Conservation (phyloP, 2,113 vertebrate species). For the Falco punctatus region DNA sequence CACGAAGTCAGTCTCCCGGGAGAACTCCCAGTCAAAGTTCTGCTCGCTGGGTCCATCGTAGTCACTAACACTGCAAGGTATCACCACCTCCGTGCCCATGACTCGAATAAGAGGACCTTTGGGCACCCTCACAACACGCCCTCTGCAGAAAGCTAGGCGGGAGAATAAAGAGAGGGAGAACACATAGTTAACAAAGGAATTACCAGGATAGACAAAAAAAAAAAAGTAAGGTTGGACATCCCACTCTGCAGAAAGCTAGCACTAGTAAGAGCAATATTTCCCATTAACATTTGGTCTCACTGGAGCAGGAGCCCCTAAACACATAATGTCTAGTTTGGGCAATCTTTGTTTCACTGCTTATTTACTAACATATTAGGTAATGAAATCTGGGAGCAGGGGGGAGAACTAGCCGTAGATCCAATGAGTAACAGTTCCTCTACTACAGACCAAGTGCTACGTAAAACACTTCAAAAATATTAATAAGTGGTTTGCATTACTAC, state of each 20-base stretch:
- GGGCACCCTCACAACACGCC: constrained; percentile 88
- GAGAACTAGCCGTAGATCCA: background rate
- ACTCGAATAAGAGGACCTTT: constrained; percentile 85
- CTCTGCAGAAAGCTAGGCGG: constrained; percentile 73
- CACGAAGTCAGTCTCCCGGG: constrained; percentile 38
- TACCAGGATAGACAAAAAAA: background rate
- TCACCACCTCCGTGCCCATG: constrained; percentile 82
- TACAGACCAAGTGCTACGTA: background rate
- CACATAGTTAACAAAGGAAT: background rate
- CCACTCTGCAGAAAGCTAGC: background rate
- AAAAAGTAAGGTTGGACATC: background rate
- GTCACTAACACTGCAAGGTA: constrained; percentile 87
- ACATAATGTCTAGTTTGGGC: background rate
- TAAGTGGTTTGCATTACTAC: background rate
- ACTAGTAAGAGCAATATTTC: background rate
- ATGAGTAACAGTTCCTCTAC: background rate
- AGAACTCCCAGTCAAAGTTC: constrained; percentile 92
- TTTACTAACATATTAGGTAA: background rate
- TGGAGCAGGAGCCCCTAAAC: background rate
- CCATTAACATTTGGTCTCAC: background rate
- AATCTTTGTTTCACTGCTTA: background rate
- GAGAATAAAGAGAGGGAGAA: background rate
- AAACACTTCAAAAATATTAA: background rate
- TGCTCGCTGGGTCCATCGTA: constrained; percentile 91
- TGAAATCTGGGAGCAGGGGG: background rate